Base-by-base conservation (phyloP, 37 sponge, comb jelly and placozoan genomes). In the Tethya wilhelma region DNA sequence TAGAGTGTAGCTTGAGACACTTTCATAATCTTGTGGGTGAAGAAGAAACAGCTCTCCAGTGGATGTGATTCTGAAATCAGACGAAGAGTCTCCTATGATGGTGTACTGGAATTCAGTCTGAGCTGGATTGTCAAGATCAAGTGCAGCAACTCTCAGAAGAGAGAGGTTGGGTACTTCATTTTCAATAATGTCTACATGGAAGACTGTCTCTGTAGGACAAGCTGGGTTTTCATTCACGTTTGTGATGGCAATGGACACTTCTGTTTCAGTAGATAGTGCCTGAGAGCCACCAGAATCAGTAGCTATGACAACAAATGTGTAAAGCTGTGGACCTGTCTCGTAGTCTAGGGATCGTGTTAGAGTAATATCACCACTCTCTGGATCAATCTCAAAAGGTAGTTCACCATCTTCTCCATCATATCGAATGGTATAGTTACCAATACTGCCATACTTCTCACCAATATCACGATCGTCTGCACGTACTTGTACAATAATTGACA, bases 171-270 rank as follows among this genome's bases (percentile, higher is more conserved):
- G 62, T 0, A 67, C 56, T 4, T 20, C 28, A 43, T 81, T 82
- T 69, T 88, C 89, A 45, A 57, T 32, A 7, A 77, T n/a, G 28
- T 26, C 39, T 9, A 45, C 28, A 0, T n/a, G 37, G 6, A 69
- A 41, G 30, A 39, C 46, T 2, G 22, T 17, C n/a, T 70, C 63
- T 14, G 69, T 19, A 30, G 74, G 58, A 31, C 82, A 67, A 7
- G 89, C 71, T 70, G 82, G 76, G 36, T 81, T 81, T 23, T 88
- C 89, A 42, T 81, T 71, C 30, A 59, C 11, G 73, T 90, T 86
- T 29, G 66, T 67, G 59, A 89, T 74, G 23, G 23, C 37, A 0
- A 92, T 60, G 23, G 37, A 38, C 29, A 92, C 67, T 14, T 5
- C 20, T 12, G 90, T 70, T 30, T 71, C 49, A 22, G 69, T 65